A percentile compares a stretch with the other conserved stretches of the same genome.
phyloP scores from a whole-genome alignment of 2,113 vertebrate species.

The Zosterops borbonicus region DNA sequence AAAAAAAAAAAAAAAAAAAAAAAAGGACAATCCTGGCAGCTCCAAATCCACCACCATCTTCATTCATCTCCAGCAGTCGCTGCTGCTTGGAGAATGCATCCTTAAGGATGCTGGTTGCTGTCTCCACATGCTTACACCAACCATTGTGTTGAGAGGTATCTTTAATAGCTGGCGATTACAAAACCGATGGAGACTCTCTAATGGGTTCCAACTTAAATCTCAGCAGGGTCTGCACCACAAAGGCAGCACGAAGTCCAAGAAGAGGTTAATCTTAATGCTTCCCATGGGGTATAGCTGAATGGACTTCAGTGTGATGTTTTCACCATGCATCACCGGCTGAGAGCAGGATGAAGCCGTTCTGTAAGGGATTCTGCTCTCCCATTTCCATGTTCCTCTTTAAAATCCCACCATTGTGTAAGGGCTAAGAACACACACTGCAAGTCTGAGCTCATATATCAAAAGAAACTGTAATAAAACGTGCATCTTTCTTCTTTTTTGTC shows the following conservation, averaged over 20 bases:
- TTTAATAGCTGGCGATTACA: neutral
- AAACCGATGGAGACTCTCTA: constrained; percentile 42
- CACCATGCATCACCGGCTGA: neutral
- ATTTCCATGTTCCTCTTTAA: constrained; percentile 40
- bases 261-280: constrained; percentile 51
- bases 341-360: constrained; percentile 32
- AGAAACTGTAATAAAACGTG: neutral
- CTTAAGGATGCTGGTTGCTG: constrained; percentile 35
- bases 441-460: constrained; percentile 2
- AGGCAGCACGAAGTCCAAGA: constrained; percentile 20
- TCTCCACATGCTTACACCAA: constrained; percentile 35
- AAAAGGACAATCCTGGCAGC: neutral
- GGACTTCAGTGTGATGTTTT: constrained; percentile 38
- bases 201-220: constrained; percentile 64
- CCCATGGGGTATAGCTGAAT: neutral
- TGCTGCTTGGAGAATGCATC: constrained; percentile 8
- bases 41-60: neutral
- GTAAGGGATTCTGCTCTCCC: constrained; percentile 33
- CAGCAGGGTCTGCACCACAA: constrained; percentile 22
- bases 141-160: neutral
- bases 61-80: neutral
- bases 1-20: neutral
- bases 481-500: neutral
- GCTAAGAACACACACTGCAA: constrained; percentile 3
- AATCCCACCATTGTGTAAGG: neutral